Evolutionary conservation across 2,888 invertebrate species (phyloP), one percentile per base, ranked within the genome.

Genomic region (Oeneis ivallda): DNA sequence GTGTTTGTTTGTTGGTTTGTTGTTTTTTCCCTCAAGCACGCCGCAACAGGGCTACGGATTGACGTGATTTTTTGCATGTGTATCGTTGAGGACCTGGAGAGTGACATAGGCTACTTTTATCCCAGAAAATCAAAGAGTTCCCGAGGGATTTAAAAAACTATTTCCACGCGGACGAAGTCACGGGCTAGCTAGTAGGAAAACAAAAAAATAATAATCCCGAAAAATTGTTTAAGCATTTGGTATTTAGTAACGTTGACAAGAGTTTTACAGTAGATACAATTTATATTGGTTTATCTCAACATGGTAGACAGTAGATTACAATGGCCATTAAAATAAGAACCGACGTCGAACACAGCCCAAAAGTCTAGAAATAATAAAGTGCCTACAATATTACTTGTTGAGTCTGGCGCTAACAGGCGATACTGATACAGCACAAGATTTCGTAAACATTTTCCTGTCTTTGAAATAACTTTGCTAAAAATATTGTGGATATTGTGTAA

Each of bases 301-400:
- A 52, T 56, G 15, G 41, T 63, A 39, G 13, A 43, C 10, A 41
- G 17, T 50, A 19, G 15, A 45, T 15, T 59, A 59, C 61, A 58
- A 41, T 53, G 8, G 19, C 6, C 56, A 57, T 60, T 67, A 67
- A 67, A 50, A 61, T 39, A 52, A 43, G 15, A 60, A 64, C 37
- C 17, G 67, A 67, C 67, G 43, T 39, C 37, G 41, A 50, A 67
- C 67, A 67, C 52, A 49, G 15, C 13, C 58, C 45, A 60, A 50
- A 52, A 62, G 34, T 37, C 49, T 59, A 11, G 26, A 45, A 37
- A 49, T 47, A 61, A 65, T 65, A 68, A 68, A 61, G 15, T 65
- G 19, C n/a, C 39, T 52, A 68, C 15, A 64, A 57, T 64, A 68
- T 66, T 49, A 59, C 50, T 50, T 57, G 50, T 60, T 61, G 13